These are phyloP conservation scores for Drosophila mayaguana DNA, from an alignment of 2,888 invertebrate species.

Conservation along the genomic window DNA sequence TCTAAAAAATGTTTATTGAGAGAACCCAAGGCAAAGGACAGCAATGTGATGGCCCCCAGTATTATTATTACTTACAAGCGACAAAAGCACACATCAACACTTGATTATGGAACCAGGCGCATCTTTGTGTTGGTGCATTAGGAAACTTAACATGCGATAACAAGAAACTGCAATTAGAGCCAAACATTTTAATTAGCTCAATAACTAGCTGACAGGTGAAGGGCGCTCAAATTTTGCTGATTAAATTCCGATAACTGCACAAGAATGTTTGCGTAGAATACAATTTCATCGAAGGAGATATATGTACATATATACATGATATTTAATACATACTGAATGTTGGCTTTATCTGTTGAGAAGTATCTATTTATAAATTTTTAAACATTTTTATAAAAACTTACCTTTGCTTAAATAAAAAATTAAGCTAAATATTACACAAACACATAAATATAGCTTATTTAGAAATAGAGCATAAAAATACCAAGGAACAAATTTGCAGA, in stretches of 20 bases:
- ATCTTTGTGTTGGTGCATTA: slow-evolving; percentile 27
- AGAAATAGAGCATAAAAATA: slow-evolving; percentile 15
- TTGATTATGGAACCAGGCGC: slow-evolving; percentile 21
- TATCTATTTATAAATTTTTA: no score
- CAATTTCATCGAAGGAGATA: not conserved
- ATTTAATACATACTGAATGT: not conserved
- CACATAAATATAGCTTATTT: not conserved
- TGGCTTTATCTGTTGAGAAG: no score
- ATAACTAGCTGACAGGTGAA: slow-evolving; percentile 13
- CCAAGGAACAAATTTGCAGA: slow-evolving; percentile 38
- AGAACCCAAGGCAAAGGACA: not conserved
- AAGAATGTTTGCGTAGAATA: not conserved
- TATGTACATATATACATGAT: not conserved
- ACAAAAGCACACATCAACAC: slow-evolving; percentile 21
- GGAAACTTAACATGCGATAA: slow-evolving; percentile 50
- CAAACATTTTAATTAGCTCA: slow-evolving; percentile 58
- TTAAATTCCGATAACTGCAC: slow-evolving; percentile 21
- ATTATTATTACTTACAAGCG: slow-evolving; percentile 13
- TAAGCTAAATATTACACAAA: not conserved
- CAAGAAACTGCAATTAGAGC: slow-evolving; percentile 74
- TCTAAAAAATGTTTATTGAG: not conserved
- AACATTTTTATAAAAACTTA: no score
- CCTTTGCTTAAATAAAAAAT: no score
- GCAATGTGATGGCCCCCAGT: no score
- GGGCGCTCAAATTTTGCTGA: slow-evolving; percentile 30